phyloP scores from a whole-genome alignment of 2,113 vertebrate genomes.

The Nyctibius bracteatus region DNA sequence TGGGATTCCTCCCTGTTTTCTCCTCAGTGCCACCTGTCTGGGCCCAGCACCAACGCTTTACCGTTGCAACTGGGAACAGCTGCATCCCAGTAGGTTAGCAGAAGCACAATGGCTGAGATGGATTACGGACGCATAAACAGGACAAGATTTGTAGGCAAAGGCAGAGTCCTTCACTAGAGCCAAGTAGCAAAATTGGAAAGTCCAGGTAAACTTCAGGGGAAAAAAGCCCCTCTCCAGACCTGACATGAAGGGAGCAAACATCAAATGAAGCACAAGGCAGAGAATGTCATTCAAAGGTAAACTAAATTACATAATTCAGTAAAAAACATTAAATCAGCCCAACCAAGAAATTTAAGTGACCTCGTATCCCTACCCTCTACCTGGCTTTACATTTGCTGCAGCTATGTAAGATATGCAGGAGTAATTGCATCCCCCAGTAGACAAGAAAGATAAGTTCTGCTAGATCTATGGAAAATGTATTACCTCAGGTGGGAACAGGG shows the following conservation, averaged over 20 bases:
- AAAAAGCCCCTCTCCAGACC: not conserved
- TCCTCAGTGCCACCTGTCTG: not conserved
- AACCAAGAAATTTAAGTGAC: not conserved
- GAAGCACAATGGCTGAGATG: rapidly evolving
- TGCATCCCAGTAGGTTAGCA: not conserved
- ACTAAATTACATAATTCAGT: not conserved
- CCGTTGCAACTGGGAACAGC: not conserved
- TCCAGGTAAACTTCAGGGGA: not conserved
- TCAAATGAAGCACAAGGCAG: not conserved
- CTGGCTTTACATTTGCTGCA: not conserved
- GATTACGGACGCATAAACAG: not conserved
- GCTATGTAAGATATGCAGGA: not conserved
- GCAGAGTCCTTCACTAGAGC: not conserved
- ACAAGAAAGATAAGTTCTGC: not conserved
- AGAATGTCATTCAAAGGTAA: not conserved
- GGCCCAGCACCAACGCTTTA: not conserved
- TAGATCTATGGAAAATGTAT: not conserved
- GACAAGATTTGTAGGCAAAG: not conserved
- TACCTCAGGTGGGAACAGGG: not conserved
- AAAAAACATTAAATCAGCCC: not conserved
- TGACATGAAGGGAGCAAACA: not conserved
- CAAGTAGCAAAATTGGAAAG: not conserved
- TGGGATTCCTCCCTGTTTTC: not conserved
- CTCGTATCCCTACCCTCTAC: not conserved
- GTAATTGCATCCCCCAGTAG: not conserved